These are phyloP conservation scores for Agrochola lota DNA, from an alignment of 2,888 invertebrate genomes.

Conservation along the genomic window DNA sequence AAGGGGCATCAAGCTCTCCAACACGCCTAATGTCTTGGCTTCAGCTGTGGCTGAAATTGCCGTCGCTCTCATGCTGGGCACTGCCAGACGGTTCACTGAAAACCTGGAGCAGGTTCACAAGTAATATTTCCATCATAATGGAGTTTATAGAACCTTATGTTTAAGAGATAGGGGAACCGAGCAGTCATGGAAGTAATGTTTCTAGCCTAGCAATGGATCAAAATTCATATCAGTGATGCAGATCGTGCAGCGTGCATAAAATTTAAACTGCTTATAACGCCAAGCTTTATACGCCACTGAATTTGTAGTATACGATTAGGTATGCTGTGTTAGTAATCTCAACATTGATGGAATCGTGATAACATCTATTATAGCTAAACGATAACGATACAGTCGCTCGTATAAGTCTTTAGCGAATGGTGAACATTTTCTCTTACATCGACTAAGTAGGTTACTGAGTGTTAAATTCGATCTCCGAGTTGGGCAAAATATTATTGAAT, in stretches of 20 bases:
- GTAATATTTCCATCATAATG: constrained; percentile 76
- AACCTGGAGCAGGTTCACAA: constrained; percentile 92
- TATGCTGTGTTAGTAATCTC: constrained; percentile 2
- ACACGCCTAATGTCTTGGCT: constrained; percentile 95
- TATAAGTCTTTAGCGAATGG: not conserved
- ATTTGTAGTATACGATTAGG: not conserved
- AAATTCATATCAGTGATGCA: not conserved
- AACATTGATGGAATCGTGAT: constrained; percentile 20
- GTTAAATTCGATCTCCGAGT: not conserved
- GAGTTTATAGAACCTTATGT: not conserved
- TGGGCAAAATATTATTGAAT: not conserved
- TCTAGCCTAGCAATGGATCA: not conserved
- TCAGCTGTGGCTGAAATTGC: constrained; percentile 96
- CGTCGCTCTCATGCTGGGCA: constrained; percentile 93
- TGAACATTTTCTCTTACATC: not conserved
- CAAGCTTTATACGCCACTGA: not conserved
- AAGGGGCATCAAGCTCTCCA: constrained; percentile 94
- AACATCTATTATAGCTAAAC: constrained; percentile 9
- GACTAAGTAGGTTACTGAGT: not conserved
- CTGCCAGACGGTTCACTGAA: constrained; percentile 94
- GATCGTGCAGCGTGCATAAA: too few relatives aligned
- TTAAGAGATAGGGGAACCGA: not conserved
- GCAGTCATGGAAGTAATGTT: too few relatives aligned
- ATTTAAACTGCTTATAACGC: not conserved
- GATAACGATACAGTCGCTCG: constrained; percentile 21